phyloP scores from a whole-genome alignment of 2,797 vertebrate species.

The Danio albolineatus region DNA sequence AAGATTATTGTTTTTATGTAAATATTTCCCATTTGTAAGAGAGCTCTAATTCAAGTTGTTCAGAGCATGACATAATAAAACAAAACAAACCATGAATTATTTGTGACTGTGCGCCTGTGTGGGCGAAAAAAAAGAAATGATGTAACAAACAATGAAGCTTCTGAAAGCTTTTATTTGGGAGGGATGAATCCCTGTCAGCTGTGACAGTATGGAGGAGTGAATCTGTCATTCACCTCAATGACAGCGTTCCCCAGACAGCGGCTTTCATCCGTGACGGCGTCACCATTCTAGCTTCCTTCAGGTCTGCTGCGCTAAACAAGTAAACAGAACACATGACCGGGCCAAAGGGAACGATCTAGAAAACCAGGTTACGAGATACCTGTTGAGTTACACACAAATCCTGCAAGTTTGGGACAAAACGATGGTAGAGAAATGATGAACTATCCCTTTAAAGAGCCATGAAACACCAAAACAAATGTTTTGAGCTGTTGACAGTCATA shows the following conservation, averaged over 20 bases:
- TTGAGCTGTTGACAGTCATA: too few species aligned
- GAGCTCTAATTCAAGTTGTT: constrained; percentile 53
- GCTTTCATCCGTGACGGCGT: constrained; percentile 34
- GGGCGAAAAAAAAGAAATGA: constrained; percentile 37
- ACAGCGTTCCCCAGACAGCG: constrained; percentile 42
- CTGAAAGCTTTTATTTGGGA: constrained; percentile 42
- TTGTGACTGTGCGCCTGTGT: constrained; percentile 35
- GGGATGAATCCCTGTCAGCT: constrained; percentile 37
- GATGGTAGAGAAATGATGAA: neutral
- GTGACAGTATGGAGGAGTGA: constrained; percentile 44
- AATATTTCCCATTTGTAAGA: constrained; percentile 51
- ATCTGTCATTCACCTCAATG: constrained; percentile 53
- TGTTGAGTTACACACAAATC: neutral
- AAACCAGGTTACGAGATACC: constrained; percentile 4
- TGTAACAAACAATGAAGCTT: constrained; percentile 40
- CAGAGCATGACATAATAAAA: constrained; percentile 49
- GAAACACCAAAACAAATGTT: too few species aligned
- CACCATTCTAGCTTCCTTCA: constrained; percentile 13
- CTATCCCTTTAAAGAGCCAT: too few species aligned
- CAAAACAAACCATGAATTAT: constrained; percentile 49
- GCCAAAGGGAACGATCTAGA: constrained; percentile 5
- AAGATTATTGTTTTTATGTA: constrained; percentile 51
- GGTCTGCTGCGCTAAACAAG: constrained; percentile 34
- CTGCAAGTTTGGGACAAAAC: neutral
- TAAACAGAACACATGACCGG: constrained; percentile 29